A percentile compares a stretch with the other conserved stretches of the same genome.
These are phyloP conservation scores for Sinelater perroti DNA, from an alignment of 2,888 invertebrate species.

Conservation along the genomic window DNA sequence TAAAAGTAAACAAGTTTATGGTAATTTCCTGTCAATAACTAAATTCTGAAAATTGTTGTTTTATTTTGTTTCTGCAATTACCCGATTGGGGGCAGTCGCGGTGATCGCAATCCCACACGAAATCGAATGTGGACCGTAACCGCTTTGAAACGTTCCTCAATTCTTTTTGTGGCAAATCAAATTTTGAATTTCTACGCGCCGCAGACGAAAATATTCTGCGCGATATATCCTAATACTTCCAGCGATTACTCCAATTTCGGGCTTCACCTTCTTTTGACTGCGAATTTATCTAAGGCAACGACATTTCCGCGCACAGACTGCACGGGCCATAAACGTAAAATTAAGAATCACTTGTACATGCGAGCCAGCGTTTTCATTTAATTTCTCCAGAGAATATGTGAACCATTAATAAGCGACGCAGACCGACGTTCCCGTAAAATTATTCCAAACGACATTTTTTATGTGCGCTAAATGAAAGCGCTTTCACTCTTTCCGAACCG, in stretches of 20 bases:
- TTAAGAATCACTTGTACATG: neutral
- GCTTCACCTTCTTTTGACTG: too few species aligned
- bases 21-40: slow-evolving; percentile 17
- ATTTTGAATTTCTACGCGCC: too few species aligned
- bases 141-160: neutral
- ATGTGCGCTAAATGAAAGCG: neutral
- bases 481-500: too few species aligned
- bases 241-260: too few species aligned
- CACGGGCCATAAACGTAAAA: too few species aligned
- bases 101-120: slow-evolving; percentile 9
- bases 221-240: too few species aligned
- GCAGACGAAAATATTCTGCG: too few species aligned
- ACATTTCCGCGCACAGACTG: neutral
- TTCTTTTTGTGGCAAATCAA: neutral
- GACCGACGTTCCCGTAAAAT: too few species aligned
- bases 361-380: slow-evolving; percentile 11
- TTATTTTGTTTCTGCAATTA: slow-evolving; percentile 12
- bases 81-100: slow-evolving; percentile 1
- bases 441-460: slow-evolving; percentile 2
- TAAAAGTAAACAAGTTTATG: slow-evolving; percentile 16
- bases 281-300: too few species aligned
- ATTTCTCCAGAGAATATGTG: slow-evolving; percentile 23
- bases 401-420: slow-evolving; percentile 15
- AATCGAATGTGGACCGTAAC: slow-evolving; percentile 1
- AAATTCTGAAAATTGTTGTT: slow-evolving; percentile 13